Evolutionary conservation across 1,140 invertebrate genomes (phyloP), one percentile per base, ranked within the genome.

Genomic region (Drosophila ercepeae): DNA sequence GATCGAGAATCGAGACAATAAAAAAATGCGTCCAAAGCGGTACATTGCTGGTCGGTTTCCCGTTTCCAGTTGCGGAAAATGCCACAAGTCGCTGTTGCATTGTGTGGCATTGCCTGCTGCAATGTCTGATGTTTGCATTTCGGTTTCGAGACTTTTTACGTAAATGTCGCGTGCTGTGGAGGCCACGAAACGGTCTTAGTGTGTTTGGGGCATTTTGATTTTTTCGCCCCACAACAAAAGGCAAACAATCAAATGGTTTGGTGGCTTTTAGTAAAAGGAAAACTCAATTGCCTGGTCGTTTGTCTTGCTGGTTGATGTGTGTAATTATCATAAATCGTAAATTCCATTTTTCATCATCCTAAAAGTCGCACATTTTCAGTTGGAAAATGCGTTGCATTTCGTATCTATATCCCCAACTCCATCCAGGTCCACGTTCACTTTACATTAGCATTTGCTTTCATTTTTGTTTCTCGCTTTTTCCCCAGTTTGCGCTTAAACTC

Each of bases 321-420:
- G 79, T 83, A 84, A 84, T 86, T 88, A 88, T 59, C 81, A 88
- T 86, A 88, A 86, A 81, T 86, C 67, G 76, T 75, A 84, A 86
- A 84, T 86, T 81, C 65, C 82, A 81, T 77, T 86, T 81, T 81
- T 67, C 59, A 74, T 74, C 63, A 68, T 86, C 76, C 79, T 76
- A 84, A 84, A 84, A 84, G 76, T 84, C 82, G 81, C 81, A 86
- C 81, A 86, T 81, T 84, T 84, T 57, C 71, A 68, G 69, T 70
- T 36, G 54, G 59, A 48, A 83, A 82, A 83, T 84, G 63, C 61
- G 86, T 83, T 84, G 75, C 79, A 79, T 83, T 78, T 77, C 54
- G 68, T 39, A 61, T 68, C 64, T 57, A 52, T 4, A 46, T 29
- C 41, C 48, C 48, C 44, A 50, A 59, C 36, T 60, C 36, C 50